Evolutionary conservation across 1,140 invertebrate species (phyloP).

Genomic region (Pygmarrhopalites habei): DNA sequence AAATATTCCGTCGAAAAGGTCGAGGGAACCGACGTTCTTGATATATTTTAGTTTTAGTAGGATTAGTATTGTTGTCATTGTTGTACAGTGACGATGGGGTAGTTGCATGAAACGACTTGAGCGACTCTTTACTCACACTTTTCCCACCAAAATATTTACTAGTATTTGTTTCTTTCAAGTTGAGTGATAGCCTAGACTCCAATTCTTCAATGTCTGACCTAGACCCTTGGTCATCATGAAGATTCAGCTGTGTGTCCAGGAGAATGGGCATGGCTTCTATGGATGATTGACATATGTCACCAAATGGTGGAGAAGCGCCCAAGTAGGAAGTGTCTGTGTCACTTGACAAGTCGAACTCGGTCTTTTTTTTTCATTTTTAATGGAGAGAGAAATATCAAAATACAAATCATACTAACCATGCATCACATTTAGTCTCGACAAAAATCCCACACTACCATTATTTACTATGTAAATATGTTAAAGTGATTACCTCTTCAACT

Average conservation of each 20-base stretch:
- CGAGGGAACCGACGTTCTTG: neutral
- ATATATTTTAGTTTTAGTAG: neutral
- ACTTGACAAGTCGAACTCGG: slow-evolving; percentile 30
- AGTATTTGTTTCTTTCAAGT: too few species aligned
- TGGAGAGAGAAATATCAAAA: too few species aligned
- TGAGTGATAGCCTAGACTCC: too few species aligned
- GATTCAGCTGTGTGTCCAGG: slow-evolving; percentile 23
- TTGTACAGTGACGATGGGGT: neutral
- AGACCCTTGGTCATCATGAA: neutral
- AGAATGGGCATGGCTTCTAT: slow-evolving; percentile 21
- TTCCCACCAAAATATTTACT: neutral
- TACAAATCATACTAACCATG: too few species aligned
- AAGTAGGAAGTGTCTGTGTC: slow-evolving; percentile 31
- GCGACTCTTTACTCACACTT: neutral
- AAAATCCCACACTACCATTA: too few species aligned
- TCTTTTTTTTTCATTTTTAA: too few species aligned
- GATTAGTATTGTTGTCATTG: neutral
- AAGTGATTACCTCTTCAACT: slow-evolving; percentile 23
- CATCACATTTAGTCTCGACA: too few species aligned
- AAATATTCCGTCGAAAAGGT: slow-evolving; percentile 27
- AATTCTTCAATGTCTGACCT: neutral
- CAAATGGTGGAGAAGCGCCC: slow-evolving; percentile 29
- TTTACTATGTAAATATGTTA: too few species aligned
- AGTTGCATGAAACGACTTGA: neutral
- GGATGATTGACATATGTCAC: neutral